Base-by-base conservation (phyloP, 2,888 invertebrate species). In the Napeogenes sylphis region DNA sequence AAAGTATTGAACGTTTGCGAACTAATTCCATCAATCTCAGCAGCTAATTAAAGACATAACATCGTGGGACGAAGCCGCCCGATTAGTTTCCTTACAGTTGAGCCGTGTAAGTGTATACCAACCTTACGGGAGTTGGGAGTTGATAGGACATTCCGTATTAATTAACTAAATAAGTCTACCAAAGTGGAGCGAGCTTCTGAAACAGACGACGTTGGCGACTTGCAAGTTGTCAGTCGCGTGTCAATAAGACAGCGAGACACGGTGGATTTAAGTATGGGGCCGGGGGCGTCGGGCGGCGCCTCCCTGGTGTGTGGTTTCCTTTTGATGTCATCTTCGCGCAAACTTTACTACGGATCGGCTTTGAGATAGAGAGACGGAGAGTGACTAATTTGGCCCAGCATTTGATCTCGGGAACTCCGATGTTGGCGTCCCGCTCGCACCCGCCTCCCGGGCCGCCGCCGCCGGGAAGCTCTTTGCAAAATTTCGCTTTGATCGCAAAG, bases 291-390 rank as follows among this genome's bases (percentile, higher is more conserved):
- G 73, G 76, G 75, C 74, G 80, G 75, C 81, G 79, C 88, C 89
- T 81, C 88, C 90, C 89, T 87, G 87, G 86, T 90, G 87, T 90
- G 90, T 90, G 90, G 90, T 90, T 90, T 90, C 90, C 90, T 90
- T 90, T 90, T 90, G 90, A 90, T 90, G 90, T 90, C 90, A 90
- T 90, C 90, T 90, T 90, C 90, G 90, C 89, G 90, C 90, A 90
- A 90, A 90, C 90, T 90, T 90, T 90, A 90, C 90, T 90, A 86
- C 90, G 89, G 90, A 90, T 90, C 90, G 90, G 90, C 90, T 90
- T 90, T 90, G 90, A 90, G 90, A 90, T 90, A 90, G 90, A 90
- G 90, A 90, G 88, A 88, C 90, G 88, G 90, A 89, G 90, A 90
- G 90, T 90, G 90, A 90, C 90, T 90, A 90, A 90, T 90, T 90